Evolutionary conservation across 2,113 vertebrate genomes (phyloP), one percentile per base, ranked within the genome.

Genomic region (Elachura formosa): DNA sequence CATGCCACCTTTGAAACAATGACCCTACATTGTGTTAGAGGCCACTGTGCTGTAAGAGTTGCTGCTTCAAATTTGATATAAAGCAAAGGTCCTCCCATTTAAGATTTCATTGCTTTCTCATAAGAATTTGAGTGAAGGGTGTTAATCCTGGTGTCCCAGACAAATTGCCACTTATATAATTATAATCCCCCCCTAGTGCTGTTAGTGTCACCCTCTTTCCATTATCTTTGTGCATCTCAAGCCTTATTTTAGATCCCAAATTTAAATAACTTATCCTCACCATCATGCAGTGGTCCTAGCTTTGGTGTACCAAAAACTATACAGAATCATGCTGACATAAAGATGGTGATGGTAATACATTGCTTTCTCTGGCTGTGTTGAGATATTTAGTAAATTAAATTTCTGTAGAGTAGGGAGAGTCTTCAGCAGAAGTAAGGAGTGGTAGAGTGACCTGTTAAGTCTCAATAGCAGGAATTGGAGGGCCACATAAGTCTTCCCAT

Each of bases 161-260:
- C 90, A 90, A 96, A 91, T 85, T 96, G 78, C 89, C 90, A 59
- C 71, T 94, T 87, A 52, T 36, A 13, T 88, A 76, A 87, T 94
- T 92, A 76, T 58, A 69, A 73, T 62, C 71, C 73, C 34, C 54
- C n/a, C 62, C 29, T 48, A 6, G 26, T 87, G 51, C 67, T 94
- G 66, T 46, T 82, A 51, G 28, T 43, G 38, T 81, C 80, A 56
- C 46, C 25, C 28, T 96, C 11, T n/a, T 85, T 48, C 56, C 33
- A 20, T 91, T 89, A 66, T 36, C 54, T 84, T 45, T 48, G 54
- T 58, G 71, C 31, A 34, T 68, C 62, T 89, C 12, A 0, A 54
- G 64, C 73, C 49, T 64, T 58, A 49, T 62, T 84, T 91, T 73
- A 82, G 31, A 31, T 54, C 40, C 36, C 14, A 18, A 18, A 22